These are phyloP conservation scores for Yasuhikotakia modesta DNA, from an alignment of 2,797 vertebrate species.

Conservation along the genomic window DNA sequence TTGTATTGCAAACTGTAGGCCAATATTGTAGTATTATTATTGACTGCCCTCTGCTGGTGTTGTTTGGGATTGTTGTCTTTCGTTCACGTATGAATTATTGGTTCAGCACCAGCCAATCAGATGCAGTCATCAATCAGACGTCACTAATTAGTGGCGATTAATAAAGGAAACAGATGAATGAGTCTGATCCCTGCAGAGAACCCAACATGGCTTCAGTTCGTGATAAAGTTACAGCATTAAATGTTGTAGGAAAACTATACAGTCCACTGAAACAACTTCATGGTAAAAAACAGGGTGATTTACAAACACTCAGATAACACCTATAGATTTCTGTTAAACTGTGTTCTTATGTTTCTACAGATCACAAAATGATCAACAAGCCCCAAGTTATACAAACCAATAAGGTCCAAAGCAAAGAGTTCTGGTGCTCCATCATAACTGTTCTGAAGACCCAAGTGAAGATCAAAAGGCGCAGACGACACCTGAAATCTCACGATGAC, in stretches of 20 bases:
- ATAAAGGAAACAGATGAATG: conserved; percentile 4
- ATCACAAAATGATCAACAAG: conserved; percentile 73
- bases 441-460: conserved; percentile 84
- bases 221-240: conserved; percentile 71
- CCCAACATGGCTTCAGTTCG: conserved; percentile 69
- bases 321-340: neutral
- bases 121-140: neutral
- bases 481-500: conserved; percentile 82
- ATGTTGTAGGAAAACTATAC: conserved; percentile 69
- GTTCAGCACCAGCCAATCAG: conserved; percentile 33
- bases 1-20: no score
- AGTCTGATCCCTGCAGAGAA: neutral
- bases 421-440: conserved; percentile 86
- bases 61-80: neutral
- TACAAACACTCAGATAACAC: neutral
- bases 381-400: conserved; percentile 44
- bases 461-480: conserved; percentile 84
- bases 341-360: conserved; percentile 64
- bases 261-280: conserved; percentile 40
- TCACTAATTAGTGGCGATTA: conserved; percentile 16
- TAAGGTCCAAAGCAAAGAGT: conserved; percentile 73
- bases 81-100: neutral
- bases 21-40: neutral
- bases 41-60: conserved; percentile 66
- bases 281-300: neutral